A percentile compares a stretch with the other conserved stretches of the same genome.
Conservation (phyloP, 2,797 vertebrate species). For the Astyanax mexicanus region DNA sequence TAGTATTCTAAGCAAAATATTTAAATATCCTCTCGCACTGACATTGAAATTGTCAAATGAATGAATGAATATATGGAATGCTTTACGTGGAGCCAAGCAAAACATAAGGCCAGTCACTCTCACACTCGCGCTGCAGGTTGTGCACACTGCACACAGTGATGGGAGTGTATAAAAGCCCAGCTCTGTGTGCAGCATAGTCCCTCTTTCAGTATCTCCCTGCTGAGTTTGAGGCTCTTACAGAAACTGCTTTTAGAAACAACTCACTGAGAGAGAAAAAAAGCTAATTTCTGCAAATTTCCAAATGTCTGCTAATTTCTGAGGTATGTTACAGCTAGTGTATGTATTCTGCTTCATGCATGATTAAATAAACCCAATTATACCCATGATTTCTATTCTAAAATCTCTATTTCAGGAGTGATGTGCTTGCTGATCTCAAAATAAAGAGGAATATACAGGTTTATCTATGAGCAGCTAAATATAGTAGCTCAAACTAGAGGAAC, state of each 20-base stretch:
- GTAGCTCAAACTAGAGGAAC: slow-evolving; percentile 17
- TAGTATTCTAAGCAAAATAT: too few species aligned
- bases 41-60: slow-evolving; percentile 66
- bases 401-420: slow-evolving; percentile 24
- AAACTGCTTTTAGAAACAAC: slow-evolving; percentile 12
- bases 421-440: slow-evolving; percentile 2
- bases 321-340: slow-evolving; percentile 35
- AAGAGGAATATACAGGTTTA: too few species aligned
- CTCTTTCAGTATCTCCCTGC: slow-evolving; percentile 68
- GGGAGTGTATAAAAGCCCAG: slow-evolving; percentile 71
- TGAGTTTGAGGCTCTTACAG: slow-evolving; percentile 56
- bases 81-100: slow-evolving; percentile 71
- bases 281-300: too few species aligned
- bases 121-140: slow-evolving; percentile 50
- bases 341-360: slow-evolving; percentile 23
- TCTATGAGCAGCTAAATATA: slow-evolving; percentile 25
- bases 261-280: slow-evolving; percentile 47
- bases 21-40: background rate
- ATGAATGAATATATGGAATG: slow-evolving; percentile 77
- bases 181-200: slow-evolving; percentile 76
- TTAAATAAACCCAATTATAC: slow-evolving; percentile 43
- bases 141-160: slow-evolving; percentile 74
- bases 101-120: slow-evolving; percentile 65
- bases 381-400: background rate
- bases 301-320: too few species aligned